Percentiles rank a stretch among this genome's conserved stretches.
phyloP scores from a whole-genome alignment of 2,888 invertebrate genomes.

The Apeira syringaria region DNA sequence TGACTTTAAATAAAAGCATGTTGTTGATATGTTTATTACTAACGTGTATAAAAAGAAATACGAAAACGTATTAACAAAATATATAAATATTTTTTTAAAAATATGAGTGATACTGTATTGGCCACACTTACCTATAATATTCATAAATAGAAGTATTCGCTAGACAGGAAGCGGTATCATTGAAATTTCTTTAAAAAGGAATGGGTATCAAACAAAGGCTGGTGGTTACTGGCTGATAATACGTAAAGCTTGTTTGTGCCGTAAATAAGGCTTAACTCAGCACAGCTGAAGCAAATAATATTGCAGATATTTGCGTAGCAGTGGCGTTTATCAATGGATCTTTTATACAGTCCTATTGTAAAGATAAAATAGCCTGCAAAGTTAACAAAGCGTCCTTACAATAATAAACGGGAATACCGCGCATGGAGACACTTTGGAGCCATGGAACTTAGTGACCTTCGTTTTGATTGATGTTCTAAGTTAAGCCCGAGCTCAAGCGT shows the following conservation, averaged over 20 bases:
- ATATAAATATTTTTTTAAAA: too few relatives aligned
- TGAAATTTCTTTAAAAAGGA: too few relatives aligned
- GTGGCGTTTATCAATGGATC: constrained; percentile 14
- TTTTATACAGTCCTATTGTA: constrained; percentile 24
- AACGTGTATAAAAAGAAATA: too few relatives aligned
- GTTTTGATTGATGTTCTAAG: constrained; percentile 35
- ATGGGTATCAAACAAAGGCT: constrained; percentile 20
- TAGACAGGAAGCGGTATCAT: too few relatives aligned
- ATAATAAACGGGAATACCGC: constrained; percentile 35
- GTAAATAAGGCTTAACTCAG: constrained; percentile 12
- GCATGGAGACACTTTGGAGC: constrained; percentile 15
- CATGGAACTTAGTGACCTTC: constrained; percentile 28
- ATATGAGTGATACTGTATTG: too few relatives aligned
- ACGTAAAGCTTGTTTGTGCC: constrained; percentile 11
- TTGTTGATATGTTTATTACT: too few relatives aligned
- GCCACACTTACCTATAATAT: too few relatives aligned
- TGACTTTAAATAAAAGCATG: too few relatives aligned
- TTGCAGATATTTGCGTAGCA: constrained; percentile 15
- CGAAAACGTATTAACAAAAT: too few relatives aligned
- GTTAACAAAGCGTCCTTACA: constrained; percentile 35
- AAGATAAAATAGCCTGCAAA: constrained; percentile 30
- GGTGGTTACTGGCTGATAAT: constrained; percentile 15
- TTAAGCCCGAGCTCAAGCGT: constrained; percentile 16
- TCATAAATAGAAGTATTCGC: too few relatives aligned
- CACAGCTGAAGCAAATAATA: constrained; percentile 4